phyloP scores from a whole-genome alignment of 2,797 vertebrate species.

The Trematomus bernacchii region DNA sequence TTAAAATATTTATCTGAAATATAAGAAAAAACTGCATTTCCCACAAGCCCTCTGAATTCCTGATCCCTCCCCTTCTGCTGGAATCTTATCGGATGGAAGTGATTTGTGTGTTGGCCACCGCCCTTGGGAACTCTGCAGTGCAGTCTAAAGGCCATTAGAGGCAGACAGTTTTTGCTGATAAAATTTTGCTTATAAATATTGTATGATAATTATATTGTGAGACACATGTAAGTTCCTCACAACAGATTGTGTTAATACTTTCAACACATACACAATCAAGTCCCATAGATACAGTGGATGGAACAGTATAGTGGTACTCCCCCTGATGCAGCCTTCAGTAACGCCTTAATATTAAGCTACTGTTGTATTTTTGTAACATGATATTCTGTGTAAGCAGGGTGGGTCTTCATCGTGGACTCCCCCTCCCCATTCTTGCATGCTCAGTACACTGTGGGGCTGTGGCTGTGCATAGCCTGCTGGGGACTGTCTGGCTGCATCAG shows the following conservation, averaged over 20 bases:
- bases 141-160: neutral
- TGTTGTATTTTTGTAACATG: slow-evolving; percentile 43
- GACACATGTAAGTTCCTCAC: neutral
- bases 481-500: slow-evolving; percentile 54
- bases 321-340: neutral
- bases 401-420: slow-evolving; percentile 40
- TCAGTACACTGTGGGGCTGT: slow-evolving; percentile 17
- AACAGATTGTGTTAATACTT: neutral
- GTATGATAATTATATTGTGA: neutral
- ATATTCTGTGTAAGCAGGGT: slow-evolving; percentile 31
- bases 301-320: neutral
- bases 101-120: slow-evolving; percentile 3
- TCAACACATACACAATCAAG: neutral
- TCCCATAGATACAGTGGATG: slow-evolving; percentile 1
- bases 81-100: neutral
- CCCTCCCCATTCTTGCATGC: slow-evolving; percentile 17
- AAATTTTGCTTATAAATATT: neutral
- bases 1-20: too few relatives aligned
- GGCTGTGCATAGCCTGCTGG: slow-evolving; percentile 43
- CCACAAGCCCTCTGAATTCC: slow-evolving; percentile 29
- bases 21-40: slow-evolving; percentile 49
- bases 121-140: slow-evolving; percentile 19
- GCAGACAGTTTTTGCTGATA: neutral
- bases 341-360: neutral
- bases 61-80: neutral